Conservation (phyloP, 2,888 invertebrate genomes). For the Eupithecia centaureata region DNA sequence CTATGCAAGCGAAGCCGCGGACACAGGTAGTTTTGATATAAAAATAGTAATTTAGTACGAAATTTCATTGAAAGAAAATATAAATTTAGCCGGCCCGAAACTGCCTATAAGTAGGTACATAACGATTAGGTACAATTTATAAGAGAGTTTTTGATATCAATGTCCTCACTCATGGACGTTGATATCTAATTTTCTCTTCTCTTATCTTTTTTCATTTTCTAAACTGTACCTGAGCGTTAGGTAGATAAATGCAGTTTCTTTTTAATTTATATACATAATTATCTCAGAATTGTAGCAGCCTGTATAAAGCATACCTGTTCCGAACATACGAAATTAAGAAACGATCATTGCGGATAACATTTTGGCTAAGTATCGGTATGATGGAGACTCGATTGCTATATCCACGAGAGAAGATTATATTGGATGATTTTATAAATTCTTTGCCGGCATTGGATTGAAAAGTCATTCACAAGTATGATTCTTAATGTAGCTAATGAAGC, state of each 20-base stretch:
- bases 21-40: too few relatives aligned
- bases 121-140: not conserved
- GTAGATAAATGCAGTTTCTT: too few relatives aligned
- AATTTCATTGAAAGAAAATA: not conserved
- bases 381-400: slow-evolving; percentile 14
- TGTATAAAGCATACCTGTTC: slow-evolving; percentile 44
- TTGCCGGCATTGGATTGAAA: not conserved
- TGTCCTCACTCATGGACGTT: not conserved
- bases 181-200: too few relatives aligned
- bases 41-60: not conserved
- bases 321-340: slow-evolving; percentile 43
- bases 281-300: not conserved
- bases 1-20: too few relatives aligned
- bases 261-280: not conserved
- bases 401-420: not conserved
- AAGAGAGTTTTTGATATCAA: not conserved
- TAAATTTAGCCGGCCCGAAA: not conserved
- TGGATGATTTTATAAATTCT: not conserved
- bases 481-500: not conserved
- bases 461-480: not conserved
- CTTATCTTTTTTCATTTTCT: too few relatives aligned
- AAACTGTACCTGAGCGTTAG: too few relatives aligned
- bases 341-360: slow-evolving; percentile 15
- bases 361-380: slow-evolving; percentile 9
- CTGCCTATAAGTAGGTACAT: too few relatives aligned